Conservation (phyloP, 2,797 vertebrate species). For the Arremon aurantiirostris region DNA sequence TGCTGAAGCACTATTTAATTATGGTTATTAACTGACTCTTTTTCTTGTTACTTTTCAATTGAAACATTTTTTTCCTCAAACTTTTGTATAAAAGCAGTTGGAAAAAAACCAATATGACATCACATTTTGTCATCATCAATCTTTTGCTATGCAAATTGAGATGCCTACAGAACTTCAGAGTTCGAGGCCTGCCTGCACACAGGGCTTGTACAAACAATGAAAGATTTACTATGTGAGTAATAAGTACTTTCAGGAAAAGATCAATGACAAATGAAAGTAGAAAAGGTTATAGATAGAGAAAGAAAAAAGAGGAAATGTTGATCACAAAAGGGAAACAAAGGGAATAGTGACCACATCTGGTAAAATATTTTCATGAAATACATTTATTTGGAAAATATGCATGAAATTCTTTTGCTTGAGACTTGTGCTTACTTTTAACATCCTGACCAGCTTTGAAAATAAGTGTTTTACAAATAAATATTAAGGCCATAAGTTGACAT, state of each 20-base stretch:
- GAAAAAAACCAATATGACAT: not conserved
- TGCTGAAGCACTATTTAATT: not conserved
- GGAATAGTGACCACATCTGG: not conserved
- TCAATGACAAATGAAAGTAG: not conserved
- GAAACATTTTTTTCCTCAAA: not conserved
- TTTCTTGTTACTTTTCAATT: not conserved
- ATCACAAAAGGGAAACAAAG: not conserved
- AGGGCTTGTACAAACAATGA: not conserved
- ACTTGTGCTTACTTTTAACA: not conserved
- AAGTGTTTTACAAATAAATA: not conserved
- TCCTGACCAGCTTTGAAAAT: not conserved
- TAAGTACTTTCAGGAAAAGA: slow-evolving; percentile 24
- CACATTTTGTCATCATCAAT: slow-evolving; percentile 31
- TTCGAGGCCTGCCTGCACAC: slow-evolving; percentile 4
- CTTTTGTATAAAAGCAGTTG: not conserved
- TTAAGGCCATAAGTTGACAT: not conserved
- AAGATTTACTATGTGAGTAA: slow-evolving; percentile 19
- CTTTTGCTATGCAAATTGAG: slow-evolving; percentile 25
- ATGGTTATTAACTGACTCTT: not conserved
- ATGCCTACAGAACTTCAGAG: slow-evolving; percentile 27
- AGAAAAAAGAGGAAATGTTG: not conserved
- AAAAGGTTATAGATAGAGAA: not conserved
- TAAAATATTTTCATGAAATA: not conserved
- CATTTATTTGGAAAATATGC: not conserved
- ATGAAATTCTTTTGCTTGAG: not conserved